phyloP scores from a whole-genome alignment of 2,888 invertebrate species.

The Gastrophysa polygoni region DNA sequence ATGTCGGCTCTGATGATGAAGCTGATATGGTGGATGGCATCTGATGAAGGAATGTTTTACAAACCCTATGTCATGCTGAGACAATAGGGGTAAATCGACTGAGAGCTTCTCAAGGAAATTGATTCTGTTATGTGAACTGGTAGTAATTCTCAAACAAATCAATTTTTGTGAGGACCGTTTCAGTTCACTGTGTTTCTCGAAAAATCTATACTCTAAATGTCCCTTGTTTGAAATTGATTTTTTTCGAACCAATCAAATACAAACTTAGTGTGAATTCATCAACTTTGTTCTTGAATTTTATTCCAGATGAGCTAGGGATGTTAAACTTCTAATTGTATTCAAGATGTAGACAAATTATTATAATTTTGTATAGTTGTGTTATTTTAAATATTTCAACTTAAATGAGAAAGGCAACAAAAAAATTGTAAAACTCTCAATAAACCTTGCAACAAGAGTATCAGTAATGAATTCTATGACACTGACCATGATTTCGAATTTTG shows the following conservation, averaged over 20 bases:
- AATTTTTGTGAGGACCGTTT: neutral
- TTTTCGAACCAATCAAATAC: neutral
- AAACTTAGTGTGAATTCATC: constrained; percentile 9
- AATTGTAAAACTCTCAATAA: constrained; percentile 25
- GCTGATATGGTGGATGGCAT: constrained; percentile 64
- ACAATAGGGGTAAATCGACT: too few relatives aligned
- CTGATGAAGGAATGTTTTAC: constrained; percentile 34
- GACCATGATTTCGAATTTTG: too few relatives aligned
- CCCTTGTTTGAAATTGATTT: too few relatives aligned
- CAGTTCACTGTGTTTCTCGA: neutral
- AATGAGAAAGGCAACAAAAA: constrained; percentile 6
- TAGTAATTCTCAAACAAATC: too few relatives aligned
- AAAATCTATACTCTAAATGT: too few relatives aligned
- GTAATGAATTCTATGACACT: too few relatives aligned
- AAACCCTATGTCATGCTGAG: neutral
- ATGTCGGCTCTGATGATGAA: constrained; percentile 90
- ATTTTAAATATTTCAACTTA: neutral
- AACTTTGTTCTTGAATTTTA: constrained; percentile 4
- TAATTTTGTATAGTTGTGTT: constrained; percentile 20
- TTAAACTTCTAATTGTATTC: constrained; percentile 11
- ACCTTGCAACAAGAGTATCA: constrained; percentile 13
- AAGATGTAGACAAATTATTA: constrained; percentile 26
- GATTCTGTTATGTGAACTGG: too few relatives aligned
- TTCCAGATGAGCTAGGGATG: constrained; percentile 6
- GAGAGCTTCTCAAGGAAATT: too few relatives aligned